These are phyloP conservation scores for Glyphotaelius pellucidus DNA, from an alignment of 2,888 invertebrate species.

Conservation along the genomic window DNA sequence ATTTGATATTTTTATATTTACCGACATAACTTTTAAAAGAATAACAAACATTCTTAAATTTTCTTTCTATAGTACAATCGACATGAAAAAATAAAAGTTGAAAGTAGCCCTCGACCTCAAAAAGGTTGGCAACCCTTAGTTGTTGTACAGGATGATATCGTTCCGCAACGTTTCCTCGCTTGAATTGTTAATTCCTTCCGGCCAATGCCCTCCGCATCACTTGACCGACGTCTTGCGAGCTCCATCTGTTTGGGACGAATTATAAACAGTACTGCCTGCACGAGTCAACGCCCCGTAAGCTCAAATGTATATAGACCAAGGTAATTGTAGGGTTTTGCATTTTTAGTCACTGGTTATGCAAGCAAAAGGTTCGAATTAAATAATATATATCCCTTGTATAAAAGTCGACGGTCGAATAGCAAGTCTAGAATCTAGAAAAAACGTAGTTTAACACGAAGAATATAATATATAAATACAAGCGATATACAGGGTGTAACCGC, in stretches of 20 bases:
- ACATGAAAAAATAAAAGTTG: too few relatives aligned
- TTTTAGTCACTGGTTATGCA: background rate
- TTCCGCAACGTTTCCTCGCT: background rate
- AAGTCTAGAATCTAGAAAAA: background rate
- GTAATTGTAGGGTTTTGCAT: background rate
- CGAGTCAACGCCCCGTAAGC: background rate
- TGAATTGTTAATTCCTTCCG: slow-evolving; percentile 35
- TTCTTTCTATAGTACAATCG: too few relatives aligned
- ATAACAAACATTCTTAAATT: too few relatives aligned
- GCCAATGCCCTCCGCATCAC: slow-evolving; percentile 18
- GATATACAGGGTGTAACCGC: too few relatives aligned
- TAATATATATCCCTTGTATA: background rate
- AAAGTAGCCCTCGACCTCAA: too few relatives aligned
- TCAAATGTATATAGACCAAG: background rate
- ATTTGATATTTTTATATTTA: too few relatives aligned
- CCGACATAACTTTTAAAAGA: too few relatives aligned
- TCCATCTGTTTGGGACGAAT: slow-evolving; percentile 31
- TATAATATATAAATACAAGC: too few relatives aligned
- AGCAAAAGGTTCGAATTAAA: background rate
- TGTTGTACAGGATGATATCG: background rate
- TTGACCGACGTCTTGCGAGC: slow-evolving; percentile 12
- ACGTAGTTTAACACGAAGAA: too few relatives aligned
- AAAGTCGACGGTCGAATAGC: background rate
- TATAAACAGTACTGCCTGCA: background rate
- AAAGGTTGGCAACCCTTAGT: too few relatives aligned